Percentiles rank a stretch among this genome's conserved stretches.
These are phyloP conservation scores for Caenorhabditis angaria DNA, from an alignment of 2,888 invertebrate genomes.

Conservation along the genomic window DNA sequence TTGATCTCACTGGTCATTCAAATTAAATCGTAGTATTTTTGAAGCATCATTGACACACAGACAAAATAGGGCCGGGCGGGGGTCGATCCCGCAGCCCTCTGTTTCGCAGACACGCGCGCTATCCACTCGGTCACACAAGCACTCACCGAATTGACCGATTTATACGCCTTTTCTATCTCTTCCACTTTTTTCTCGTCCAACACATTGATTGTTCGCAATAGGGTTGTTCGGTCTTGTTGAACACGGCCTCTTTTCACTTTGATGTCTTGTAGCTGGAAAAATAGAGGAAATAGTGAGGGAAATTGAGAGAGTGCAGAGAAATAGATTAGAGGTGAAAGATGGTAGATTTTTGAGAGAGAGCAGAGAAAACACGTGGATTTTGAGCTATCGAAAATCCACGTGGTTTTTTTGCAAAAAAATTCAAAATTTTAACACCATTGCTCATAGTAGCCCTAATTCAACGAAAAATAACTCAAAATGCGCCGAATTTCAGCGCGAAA, in stretches of 20 bases:
- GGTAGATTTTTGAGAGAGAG: no score
- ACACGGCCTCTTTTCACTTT: conserved; percentile 81
- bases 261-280: conserved; percentile 78
- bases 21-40: conserved; percentile 48
- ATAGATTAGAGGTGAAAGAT: background rate
- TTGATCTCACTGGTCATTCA: conserved; percentile 43
- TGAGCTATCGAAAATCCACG: no score
- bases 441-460: no score
- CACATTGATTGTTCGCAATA: conserved; percentile 83
- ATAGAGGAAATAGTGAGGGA: background rate
- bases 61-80: no score
- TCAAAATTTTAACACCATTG: no score
- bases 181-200: conserved; percentile 90
- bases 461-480: no score
- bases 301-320: background rate
- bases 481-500: background rate
- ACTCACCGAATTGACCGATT: conserved; percentile 80
- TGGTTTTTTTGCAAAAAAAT: no score
- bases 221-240: conserved; percentile 81
- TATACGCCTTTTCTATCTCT: conserved; percentile 84
- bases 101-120: conserved; percentile 5
- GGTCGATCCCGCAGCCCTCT: conserved; percentile 20
- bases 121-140: conserved; percentile 17
- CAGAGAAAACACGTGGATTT: no score
- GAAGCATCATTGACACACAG: conserved; percentile 31